phyloP scores from a whole-genome alignment of 1,140 invertebrate species.

The Calliopsis andreniformis region DNA sequence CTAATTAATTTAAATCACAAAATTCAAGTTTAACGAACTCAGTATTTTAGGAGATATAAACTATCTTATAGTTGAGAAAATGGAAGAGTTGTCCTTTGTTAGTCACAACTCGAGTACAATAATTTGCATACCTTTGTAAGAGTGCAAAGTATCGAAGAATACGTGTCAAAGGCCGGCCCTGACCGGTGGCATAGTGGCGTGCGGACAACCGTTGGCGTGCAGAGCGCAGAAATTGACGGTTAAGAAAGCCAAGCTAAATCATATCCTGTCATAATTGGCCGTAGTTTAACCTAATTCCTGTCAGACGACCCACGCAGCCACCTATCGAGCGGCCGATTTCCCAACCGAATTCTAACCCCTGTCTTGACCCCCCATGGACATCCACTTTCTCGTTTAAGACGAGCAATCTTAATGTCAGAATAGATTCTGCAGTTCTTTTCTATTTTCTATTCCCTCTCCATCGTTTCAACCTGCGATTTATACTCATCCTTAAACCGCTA shows the following conservation, averaged over 20 bases:
- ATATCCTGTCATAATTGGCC: constrained; percentile 72
- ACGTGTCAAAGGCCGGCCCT: constrained; percentile 71
- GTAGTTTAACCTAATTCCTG: constrained; percentile 72
- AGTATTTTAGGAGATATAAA: no score
- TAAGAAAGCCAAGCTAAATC: constrained; percentile 69
- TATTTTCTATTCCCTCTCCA: no score
- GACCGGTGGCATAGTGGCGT: constrained; percentile 62
- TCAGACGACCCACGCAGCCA: constrained; percentile 55
- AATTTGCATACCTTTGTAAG: no score
- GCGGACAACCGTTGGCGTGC: constrained; percentile 61
- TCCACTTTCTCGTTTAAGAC: neutral
- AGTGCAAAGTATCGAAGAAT: constrained; percentile 35
- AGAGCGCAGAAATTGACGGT: constrained; percentile 63
- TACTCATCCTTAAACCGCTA: no score
- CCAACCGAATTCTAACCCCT: constrained; percentile 20
- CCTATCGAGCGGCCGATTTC: constrained; percentile 44
- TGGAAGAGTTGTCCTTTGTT: no score
- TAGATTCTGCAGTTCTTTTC: no score
- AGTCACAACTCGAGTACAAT: no score
- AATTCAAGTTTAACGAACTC: no score
- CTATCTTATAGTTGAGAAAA: no score
- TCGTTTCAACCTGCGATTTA: no score
- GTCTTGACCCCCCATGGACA: neutral
- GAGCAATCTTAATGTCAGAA: no score
- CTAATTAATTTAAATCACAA: no score